Base-by-base conservation (phyloP, 2,113 vertebrate genomes). In the Butastur rufipennis region DNA sequence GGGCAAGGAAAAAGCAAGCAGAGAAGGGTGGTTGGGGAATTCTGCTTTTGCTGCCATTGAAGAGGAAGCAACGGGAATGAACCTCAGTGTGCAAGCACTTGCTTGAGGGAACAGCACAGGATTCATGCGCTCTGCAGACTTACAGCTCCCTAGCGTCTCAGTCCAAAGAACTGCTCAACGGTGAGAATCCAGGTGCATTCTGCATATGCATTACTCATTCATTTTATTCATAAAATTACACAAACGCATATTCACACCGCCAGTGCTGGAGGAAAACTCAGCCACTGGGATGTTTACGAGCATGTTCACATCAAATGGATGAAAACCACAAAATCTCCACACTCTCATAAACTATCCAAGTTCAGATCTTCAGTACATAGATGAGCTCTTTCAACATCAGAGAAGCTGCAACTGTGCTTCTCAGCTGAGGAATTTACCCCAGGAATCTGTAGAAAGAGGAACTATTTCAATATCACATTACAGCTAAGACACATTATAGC, bases 261-360 rank as follows among this genome's bases (percentile, higher is more conserved):
- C 50, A n/a, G n/a, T 31, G 55, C 73, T 81, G 77, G 68, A 63
- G 52, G 47, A 67, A 58, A 94, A 61, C 63, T 40, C 61, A 48
- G 61, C 34, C 56, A 40, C 5, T 27, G 56, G 36, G 72, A 87
- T 52, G 43, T 78, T 88, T 40, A 53, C 0, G 18, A 91, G 80
- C 34, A 21, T 34, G 31, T 86, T 91, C 29, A 56, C 27, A 92
- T 83, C 59, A 88, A 74, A 90, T 59, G 55, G 72, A 63, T 88
- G 38, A 84, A 88, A 96, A 38, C 55, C 88, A 84, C 90, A 92
- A 86, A 84, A 92, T 86, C 90, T 83, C 77, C 40, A 71, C 47
- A 3, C 23, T 88, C 63, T 74, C 86, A 71, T 81, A 88, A 90
- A 91, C 43, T 71, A 43, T 67, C 63, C 56, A 21, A 78, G 45